Conservation (phyloP, 2,888 invertebrate species). For the Paralinhomoeus sp. region DNA sequence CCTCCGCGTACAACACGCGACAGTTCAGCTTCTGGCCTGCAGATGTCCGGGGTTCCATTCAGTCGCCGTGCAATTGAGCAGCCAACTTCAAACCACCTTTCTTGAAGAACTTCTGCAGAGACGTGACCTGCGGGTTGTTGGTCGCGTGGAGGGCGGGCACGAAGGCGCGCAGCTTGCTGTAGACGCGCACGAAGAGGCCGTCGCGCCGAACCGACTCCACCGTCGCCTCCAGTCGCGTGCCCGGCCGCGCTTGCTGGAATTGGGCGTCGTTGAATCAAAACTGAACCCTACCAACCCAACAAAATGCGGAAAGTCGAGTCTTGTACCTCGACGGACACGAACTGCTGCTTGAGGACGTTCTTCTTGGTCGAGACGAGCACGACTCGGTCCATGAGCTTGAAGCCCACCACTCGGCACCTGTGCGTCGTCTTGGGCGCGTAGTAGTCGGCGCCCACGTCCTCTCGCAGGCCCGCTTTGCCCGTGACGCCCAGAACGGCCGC, state of each 20-base stretch:
- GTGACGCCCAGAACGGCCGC: no score
- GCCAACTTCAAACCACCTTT: no score
- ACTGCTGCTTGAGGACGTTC: conserved; percentile 13
- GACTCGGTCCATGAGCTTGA: conserved; percentile 12
- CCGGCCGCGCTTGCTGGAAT: no score
- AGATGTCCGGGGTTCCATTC: not conserved
- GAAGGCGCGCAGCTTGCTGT: conserved; percentile 1
- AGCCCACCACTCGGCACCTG: conserved; percentile 13
- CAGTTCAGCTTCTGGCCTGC: not conserved
- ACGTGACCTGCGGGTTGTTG: not conserved
- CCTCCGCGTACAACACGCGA: not conserved
- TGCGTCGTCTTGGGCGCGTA: conserved; percentile 10
- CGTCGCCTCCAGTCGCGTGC: no score
- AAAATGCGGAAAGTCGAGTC: no score
- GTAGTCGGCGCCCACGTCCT: not conserved
- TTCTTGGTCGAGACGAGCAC: conserved; percentile 14
- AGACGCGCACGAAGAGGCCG: conserved; percentile 1
- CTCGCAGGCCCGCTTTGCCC: no score
- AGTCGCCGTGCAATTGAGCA: no score
- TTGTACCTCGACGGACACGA: conserved; percentile 10
- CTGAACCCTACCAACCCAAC: no score
- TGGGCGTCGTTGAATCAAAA: no score
- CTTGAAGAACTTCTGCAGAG: no score
- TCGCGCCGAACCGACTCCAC: no score
- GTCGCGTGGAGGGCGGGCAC: conserved; percentile 1